These are phyloP conservation scores for Takifugu rubripes DNA, from an alignment of 2,797 vertebrate species.

Conservation along the genomic window DNA sequence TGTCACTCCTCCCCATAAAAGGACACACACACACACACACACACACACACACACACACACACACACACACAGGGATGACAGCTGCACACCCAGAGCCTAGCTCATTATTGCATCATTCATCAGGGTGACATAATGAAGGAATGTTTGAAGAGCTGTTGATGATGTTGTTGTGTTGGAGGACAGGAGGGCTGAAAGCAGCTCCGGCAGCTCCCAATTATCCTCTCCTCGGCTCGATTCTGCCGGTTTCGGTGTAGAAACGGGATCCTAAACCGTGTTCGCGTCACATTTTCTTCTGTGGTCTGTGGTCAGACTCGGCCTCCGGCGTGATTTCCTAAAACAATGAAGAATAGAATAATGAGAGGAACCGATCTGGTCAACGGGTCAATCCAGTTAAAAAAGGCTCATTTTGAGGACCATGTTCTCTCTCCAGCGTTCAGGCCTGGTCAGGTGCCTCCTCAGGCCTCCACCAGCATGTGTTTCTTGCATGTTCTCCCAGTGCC, in stretches of 20 bases:
- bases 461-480: too few relatives aligned
- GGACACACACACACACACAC: slow-evolving; percentile 10
- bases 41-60: too few relatives aligned
- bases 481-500: too few relatives aligned
- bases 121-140: slow-evolving; percentile 59
- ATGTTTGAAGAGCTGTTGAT: slow-evolving; percentile 54
- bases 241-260: slow-evolving; percentile 10
- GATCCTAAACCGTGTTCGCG: slow-evolving; percentile 1
- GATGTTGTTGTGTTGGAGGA: slow-evolving; percentile 47
- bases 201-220: slow-evolving; percentile 2
- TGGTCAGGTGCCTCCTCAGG: too few relatives aligned
- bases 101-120: slow-evolving; percentile 64
- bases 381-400: too few relatives aligned
- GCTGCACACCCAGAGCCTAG: slow-evolving; percentile 53
- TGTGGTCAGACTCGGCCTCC: too few relatives aligned
- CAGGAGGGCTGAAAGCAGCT: slow-evolving; percentile 22
- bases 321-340: too few relatives aligned
- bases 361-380: too few relatives aligned
- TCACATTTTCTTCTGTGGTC: not conserved
- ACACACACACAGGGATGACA: slow-evolving; percentile 45
- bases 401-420: too few relatives aligned
- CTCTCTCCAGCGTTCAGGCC: too few relatives aligned
- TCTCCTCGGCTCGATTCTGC: slow-evolving; percentile 8
- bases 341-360: too few relatives aligned
- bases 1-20: slow-evolving; percentile 52